Base-by-base conservation (phyloP, 1,140 invertebrate species). In the Saxidomus purpurata region DNA sequence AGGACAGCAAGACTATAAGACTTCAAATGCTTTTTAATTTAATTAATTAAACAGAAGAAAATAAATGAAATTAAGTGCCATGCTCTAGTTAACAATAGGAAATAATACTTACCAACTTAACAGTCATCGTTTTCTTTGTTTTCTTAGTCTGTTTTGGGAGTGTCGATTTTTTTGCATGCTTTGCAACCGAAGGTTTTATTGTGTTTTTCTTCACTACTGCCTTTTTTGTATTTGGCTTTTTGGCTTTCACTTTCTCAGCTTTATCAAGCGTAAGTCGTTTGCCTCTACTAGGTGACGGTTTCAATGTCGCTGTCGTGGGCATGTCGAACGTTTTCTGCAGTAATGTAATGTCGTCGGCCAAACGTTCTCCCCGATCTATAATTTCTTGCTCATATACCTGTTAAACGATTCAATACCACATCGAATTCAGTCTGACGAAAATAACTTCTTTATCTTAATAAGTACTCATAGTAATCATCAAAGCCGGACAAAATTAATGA, bases 351-450 rank as follows among this genome's bases (percentile, higher is more conserved):
- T 87, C 85, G 31, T 25, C 85, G 17, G 71, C 74, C 36, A 79
- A 67, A 9, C 85, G 34, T 31, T 59, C 76, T 47, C 31, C 71
- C 22, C 85, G 13, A 38, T 77, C 85, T 28, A 67, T 43, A 43
- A 87, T 87, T 55, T 87, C 85, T 59, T 87, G 71, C 28, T 77
- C 69, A 63, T 87, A 87, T 17, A 79, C 71, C 85, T 87, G 40
- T 59, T 76, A 77, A 61, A 61, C 15, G 8, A n/a, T n/a, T n/a
- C n/a, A n/a, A n/a, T n/a, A n/a, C n/a, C n/a, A n/a, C n/a, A n/a
- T n/a, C n/a, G n/a, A n/a, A n/a, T n/a, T n/a, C n/a, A n/a, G n/a
- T n/a, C n/a, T n/a, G n/a, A n/a, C n/a, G n/a, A n/a, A n/a, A n/a
- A n/a, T n/a, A n/a, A n/a, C n/a, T n/a, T n/a, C n/a, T n/a, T n/a